Percentiles rank a stretch among this genome's conserved stretches.
These are phyloP conservation scores for Muscicapa comitata DNA, from an alignment of 2,797 vertebrate species.

Conservation along the genomic window DNA sequence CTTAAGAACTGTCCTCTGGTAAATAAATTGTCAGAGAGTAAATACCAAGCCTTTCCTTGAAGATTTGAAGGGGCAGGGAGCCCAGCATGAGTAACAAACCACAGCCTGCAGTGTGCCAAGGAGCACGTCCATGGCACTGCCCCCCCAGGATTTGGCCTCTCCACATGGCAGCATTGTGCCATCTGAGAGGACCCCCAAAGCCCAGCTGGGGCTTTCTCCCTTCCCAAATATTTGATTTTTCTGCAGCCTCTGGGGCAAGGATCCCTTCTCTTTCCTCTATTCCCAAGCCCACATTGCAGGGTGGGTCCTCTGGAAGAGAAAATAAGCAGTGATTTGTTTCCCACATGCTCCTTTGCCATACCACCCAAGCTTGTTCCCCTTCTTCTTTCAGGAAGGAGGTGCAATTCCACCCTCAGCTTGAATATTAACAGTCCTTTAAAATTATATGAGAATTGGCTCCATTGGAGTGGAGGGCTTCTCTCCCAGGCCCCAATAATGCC, in stretches of 20 bases:
- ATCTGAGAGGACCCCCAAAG: not conserved
- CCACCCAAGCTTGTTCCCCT: not conserved
- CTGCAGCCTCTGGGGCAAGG: not conserved
- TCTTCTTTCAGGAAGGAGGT: not conserved
- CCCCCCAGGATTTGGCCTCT: not conserved
- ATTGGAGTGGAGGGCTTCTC: not conserved
- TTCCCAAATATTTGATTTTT: not conserved
- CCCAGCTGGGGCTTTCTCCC: not conserved
- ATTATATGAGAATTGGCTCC: not conserved
- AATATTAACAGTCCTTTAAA: not conserved
- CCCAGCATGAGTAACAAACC: not conserved
- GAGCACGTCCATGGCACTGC: not conserved
- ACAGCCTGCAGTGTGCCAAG: not conserved
- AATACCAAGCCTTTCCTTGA: not conserved
- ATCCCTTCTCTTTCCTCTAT: not conserved
- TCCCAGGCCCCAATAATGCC: not conserved
- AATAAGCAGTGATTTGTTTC: not conserved
- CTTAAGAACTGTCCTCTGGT: constrained; percentile 4
- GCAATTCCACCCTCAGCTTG: not conserved
- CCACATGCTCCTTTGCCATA: not conserved
- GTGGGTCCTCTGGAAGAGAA: not conserved
- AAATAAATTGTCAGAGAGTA: not conserved
- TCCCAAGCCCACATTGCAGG: not conserved
- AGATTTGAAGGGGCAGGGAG: not conserved
- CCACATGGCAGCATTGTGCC: not conserved